phyloP scores from a whole-genome alignment of 2,888 invertebrate genomes.

The Synergus gifuensis region DNA sequence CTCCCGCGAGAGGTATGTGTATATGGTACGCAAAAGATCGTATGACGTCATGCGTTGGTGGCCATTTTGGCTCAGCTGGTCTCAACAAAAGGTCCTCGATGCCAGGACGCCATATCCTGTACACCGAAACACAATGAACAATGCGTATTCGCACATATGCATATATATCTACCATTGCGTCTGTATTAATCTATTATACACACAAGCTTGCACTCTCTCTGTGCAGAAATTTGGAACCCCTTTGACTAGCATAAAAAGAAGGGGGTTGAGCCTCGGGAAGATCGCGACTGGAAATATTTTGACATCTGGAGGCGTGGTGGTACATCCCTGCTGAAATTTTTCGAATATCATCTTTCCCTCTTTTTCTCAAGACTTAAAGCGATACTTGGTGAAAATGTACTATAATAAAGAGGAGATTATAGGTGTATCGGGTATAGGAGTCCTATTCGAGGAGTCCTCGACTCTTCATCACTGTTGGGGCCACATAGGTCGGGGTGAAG shows the following conservation, averaged over 20 bases:
- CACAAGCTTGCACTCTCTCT: conserved; percentile 47
- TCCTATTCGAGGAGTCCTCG: conserved; percentile 17
- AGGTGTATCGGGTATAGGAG: conserved; percentile 7
- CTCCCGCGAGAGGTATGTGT: conserved; percentile 50
- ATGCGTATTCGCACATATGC: conserved; percentile 57
- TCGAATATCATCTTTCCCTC: conserved; percentile 30
- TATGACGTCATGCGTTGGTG: conserved; percentile 69
- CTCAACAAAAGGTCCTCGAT: conserved; percentile 70
- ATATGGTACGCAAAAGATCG: conserved; percentile 53
- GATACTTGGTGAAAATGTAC: conserved; percentile 51
- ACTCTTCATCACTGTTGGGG: conserved; percentile 7
- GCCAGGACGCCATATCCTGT: conserved; percentile 72
- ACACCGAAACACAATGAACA: conserved; percentile 66
- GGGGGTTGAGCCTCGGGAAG: conserved; percentile 51
- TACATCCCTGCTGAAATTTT: conserved; percentile 46
- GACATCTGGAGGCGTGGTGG: conserved; percentile 73
- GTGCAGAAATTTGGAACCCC: conserved; percentile 62
- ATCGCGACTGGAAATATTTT: conserved; percentile 72
- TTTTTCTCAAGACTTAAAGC: conserved; percentile 55
- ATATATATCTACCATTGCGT: conserved; percentile 43
- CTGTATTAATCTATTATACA: conserved; percentile 43
- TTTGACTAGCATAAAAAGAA: conserved; percentile 47
- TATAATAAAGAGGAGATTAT: conserved; percentile 23
- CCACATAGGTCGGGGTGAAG: conserved; percentile 44
- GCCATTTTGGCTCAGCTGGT: conserved; percentile 77